Evolutionary conservation across 2,888 invertebrate genomes (phyloP).

Genomic region (Drosophila pseudotalamancana): DNA sequence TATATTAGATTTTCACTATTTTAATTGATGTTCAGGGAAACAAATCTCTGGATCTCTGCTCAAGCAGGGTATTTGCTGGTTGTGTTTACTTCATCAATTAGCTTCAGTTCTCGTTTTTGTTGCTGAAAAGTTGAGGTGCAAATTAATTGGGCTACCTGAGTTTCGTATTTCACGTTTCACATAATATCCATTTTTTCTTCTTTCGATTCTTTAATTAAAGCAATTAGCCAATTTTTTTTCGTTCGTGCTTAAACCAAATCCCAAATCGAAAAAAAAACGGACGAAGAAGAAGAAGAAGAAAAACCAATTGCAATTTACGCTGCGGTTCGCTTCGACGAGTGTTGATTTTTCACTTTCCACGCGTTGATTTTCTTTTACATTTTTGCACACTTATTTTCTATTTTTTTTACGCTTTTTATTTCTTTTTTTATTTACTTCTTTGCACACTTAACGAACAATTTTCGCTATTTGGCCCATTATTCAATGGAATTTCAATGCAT

Average conservation of each 20-base stretch:
- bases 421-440: background rate
- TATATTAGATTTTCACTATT: no score
- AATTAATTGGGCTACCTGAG: conserved; percentile 69
- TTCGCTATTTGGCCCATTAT: conserved; percentile 54
- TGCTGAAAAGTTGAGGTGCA: conserved; percentile 43
- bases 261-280: conserved; percentile 1
- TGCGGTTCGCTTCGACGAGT: conserved; percentile 18
- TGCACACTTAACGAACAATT: conserved; percentile 46
- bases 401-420: background rate
- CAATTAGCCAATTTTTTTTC: conserved; percentile 76
- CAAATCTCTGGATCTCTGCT: background rate
- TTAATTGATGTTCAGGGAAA: no score
- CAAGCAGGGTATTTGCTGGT: conserved; percentile 1
- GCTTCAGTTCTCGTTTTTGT: conserved; percentile 1
- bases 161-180: conserved; percentile 47
- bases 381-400: background rate
- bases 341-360: conserved; percentile 58
- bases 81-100: background rate
- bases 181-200: no score
- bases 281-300: background rate
- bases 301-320: conserved; percentile 27
- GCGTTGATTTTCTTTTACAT: conserved; percentile 2
- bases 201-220: conserved; percentile 69
- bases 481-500: conserved; percentile 27
- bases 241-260: conserved; percentile 39